Evolutionary conservation across 2,797 vertebrate species (phyloP).

Genomic region (Taeniopygia guttata): DNA sequence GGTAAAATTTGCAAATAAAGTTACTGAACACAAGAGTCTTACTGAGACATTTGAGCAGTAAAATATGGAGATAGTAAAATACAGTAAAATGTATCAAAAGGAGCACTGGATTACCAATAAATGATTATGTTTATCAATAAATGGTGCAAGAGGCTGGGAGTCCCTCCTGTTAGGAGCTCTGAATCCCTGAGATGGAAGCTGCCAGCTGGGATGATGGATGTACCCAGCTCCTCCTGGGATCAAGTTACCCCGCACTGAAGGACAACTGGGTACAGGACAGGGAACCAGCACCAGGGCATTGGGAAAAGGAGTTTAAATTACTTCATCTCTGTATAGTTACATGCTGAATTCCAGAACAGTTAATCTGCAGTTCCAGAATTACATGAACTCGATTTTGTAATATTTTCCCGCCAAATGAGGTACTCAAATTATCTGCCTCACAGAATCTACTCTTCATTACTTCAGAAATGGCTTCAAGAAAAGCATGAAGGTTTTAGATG

Average conservation of each 20-base stretch:
- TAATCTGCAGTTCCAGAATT: background rate
- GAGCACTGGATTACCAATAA: background rate
- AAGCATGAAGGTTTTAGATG: background rate
- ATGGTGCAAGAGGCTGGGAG: background rate
- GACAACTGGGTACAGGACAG: background rate
- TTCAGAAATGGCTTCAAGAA: background rate
- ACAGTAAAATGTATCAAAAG: background rate
- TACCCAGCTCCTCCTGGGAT: rapidly evolving
- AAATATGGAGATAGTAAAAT: background rate
- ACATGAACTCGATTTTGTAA: background rate
- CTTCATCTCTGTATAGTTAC: background rate
- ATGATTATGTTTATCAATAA: background rate
- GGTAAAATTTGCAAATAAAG: background rate
- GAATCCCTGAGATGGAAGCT: background rate
- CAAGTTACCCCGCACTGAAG: background rate
- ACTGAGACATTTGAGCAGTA: background rate
- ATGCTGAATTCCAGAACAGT: background rate
- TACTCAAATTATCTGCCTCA: background rate
- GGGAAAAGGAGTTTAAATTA: background rate
- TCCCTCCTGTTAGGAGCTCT: background rate
- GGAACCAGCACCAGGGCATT: background rate
- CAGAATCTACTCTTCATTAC: background rate
- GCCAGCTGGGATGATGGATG: background rate
- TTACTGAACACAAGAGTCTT: background rate
- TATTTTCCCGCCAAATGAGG: background rate